phyloP scores from a whole-genome alignment of 2,113 vertebrate species.

The Syrrhaptes paradoxus region DNA sequence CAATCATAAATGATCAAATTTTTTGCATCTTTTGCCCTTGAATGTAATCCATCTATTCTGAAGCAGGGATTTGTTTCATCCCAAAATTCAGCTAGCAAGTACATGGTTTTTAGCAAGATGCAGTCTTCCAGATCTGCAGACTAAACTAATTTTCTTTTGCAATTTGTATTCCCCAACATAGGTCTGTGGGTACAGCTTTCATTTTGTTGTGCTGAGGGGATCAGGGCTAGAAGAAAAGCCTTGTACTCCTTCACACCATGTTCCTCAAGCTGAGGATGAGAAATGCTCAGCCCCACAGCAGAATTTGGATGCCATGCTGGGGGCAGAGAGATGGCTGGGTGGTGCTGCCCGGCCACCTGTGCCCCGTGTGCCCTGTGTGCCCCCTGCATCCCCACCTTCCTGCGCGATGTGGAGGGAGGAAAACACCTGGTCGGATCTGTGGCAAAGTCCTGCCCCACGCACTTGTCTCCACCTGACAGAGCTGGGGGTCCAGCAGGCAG shows the following conservation, averaged over 20 bases:
- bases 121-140: background rate
- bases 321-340: background rate
- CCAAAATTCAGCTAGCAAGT: background rate
- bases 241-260: background rate
- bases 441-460: background rate
- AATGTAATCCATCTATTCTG: background rate
- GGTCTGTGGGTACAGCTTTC: background rate
- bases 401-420: too few species aligned
- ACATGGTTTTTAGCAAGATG: background rate
- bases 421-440: background rate
- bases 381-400: background rate
- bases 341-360: background rate
- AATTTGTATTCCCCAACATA: background rate
- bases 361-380: too few species aligned
- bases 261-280: background rate
- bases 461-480: background rate
- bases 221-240: background rate
- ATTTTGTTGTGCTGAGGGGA: background rate
- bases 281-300: background rate
- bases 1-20: background rate
- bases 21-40: background rate
- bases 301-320: background rate
- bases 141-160: background rate
- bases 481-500: background rate
- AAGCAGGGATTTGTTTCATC: background rate